A percentile compares a stretch with the other conserved stretches of the same genome.
Conservation (phyloP, 2,888 invertebrate genomes). For the Cartodere bifasciata region DNA sequence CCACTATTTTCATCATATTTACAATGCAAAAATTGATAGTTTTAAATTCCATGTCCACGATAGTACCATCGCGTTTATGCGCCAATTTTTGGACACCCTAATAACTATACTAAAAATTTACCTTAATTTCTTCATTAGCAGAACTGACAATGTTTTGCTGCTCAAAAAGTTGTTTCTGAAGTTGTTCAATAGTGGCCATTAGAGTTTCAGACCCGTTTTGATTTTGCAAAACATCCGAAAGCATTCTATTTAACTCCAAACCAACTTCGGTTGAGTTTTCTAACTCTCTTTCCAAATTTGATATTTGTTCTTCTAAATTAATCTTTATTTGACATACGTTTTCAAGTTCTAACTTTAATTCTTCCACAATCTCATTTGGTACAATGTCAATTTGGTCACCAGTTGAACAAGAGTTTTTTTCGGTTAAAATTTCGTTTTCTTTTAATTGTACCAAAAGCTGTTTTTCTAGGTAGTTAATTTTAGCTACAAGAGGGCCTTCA, state of each 20-base stretch:
- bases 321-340: conserved; percentile 35
- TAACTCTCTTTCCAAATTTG: conserved; percentile 57
- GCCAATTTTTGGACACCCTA: no score
- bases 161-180: conserved; percentile 51
- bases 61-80: no score
- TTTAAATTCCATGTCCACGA: no score
- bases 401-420: conserved; percentile 28
- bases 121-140: conserved; percentile 39
- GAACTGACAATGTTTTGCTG: conserved; percentile 45
- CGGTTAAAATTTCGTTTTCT: conserved; percentile 54
- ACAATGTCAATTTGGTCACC: conserved; percentile 35
- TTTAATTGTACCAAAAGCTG: conserved; percentile 45
- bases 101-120: no score
- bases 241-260: conserved; percentile 57
- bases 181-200: conserved; percentile 50
- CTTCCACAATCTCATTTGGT: conserved; percentile 57
- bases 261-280: conserved; percentile 73
- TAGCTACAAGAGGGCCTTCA: conserved; percentile 57
- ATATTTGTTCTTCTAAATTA: conserved; percentile 53
- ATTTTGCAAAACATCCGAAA: conserved; percentile 51
- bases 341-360: conserved; percentile 52
- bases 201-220: conserved; percentile 50
- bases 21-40: no score
- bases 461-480: conserved; percentile 50
- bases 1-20: no score